These are phyloP conservation scores for Drosophila tsacasi DNA, from an alignment of 1,140 invertebrate genomes.

Conservation along the genomic window DNA sequence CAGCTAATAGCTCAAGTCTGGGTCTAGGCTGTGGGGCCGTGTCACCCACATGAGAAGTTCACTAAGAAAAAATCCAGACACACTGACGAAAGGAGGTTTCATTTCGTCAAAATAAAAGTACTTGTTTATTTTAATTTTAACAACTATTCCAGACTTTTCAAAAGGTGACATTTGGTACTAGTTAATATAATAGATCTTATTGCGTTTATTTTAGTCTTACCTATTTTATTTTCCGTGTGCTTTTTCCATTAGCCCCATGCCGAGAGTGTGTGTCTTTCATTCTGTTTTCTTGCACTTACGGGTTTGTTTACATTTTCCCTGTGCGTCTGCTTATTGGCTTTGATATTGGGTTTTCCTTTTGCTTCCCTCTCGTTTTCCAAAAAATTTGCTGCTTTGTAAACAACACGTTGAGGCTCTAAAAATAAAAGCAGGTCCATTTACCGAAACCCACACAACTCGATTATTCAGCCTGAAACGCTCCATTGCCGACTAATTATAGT, in stretches of 20 bases:
- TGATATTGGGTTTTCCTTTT: constrained; percentile 27
- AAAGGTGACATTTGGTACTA: neutral
- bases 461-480: constrained; percentile 25
- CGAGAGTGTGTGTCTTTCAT: constrained; percentile 28
- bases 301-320: constrained; percentile 56
- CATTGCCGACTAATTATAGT: constrained; percentile 38
- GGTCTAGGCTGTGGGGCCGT: constrained; percentile 10
- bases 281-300: constrained; percentile 43
- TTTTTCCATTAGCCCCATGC: constrained; percentile 36
- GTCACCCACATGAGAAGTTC: constrained; percentile 3
- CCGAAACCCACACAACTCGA: constrained; percentile 10
- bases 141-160: neutral
- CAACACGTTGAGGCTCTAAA: constrained; percentile 40
- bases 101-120: neutral
- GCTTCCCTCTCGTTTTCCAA: constrained; percentile 25
- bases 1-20: constrained; percentile 2
- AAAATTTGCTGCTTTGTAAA: constrained; percentile 42
- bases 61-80: neutral
- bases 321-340: constrained; percentile 40
- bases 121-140: neutral
- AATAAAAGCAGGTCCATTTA: constrained; percentile 42
- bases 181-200: neutral
- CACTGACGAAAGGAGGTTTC: neutral
- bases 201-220: neutral
- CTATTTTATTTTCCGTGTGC: constrained; percentile 16